Percentiles rank a stretch among this genome's conserved stretches.
Conservation (phyloP, 2,797 vertebrate species). For the Xiphophorus birchmanni region DNA sequence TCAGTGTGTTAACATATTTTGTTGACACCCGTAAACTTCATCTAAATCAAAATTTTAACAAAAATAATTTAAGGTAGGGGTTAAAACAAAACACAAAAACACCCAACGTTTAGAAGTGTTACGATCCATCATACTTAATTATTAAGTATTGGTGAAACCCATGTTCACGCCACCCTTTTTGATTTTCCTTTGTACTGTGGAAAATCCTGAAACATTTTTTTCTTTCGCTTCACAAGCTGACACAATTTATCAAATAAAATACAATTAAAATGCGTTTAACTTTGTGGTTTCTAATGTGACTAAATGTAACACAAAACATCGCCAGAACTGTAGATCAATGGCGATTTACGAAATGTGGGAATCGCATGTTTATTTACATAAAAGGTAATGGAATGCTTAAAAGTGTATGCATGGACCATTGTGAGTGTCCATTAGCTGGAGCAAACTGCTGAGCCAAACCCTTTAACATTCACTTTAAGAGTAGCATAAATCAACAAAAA, state of each 20-base stretch:
- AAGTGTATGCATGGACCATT: neutral
- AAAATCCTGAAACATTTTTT: neutral
- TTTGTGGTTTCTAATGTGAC: neutral
- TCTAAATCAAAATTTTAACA: too few relatives aligned
- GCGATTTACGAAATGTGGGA: neutral
- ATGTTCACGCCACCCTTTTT: neutral
- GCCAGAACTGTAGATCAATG: neutral
- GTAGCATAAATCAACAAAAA: slow-evolving; percentile 1
- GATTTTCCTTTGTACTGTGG: neutral
- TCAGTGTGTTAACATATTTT: too few relatives aligned
- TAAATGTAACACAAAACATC: neutral
- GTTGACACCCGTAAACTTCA: too few relatives aligned
- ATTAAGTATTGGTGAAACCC: neutral
- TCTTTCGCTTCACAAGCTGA: neutral
- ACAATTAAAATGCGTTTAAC: neutral
- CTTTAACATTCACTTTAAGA: neutral
- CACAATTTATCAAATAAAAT: neutral
- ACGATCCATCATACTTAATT: too few relatives aligned
- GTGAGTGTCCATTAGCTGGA: slow-evolving; percentile 2
- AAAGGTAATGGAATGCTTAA: neutral
- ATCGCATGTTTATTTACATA: slow-evolving; percentile 8
- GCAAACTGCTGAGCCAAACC: slow-evolving; percentile 15
- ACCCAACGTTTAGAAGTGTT: too few relatives aligned
- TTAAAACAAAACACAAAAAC: too few relatives aligned
- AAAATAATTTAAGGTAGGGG: too few relatives aligned